Conservation (phyloP, 2,888 invertebrate species). For the Dinocampus coccinellae region DNA sequence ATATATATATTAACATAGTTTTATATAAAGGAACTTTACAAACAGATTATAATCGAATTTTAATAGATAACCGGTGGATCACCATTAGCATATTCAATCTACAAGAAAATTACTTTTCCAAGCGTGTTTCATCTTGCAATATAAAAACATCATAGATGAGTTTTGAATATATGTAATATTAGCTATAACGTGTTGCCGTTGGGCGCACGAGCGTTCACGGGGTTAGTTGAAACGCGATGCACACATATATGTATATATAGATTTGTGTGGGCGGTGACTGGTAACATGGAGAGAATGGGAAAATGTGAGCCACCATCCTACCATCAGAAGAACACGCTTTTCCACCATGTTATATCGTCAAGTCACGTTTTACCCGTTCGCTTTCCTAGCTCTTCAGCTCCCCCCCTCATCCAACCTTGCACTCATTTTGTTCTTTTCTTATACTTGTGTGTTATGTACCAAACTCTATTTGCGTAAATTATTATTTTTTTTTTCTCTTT, state of each 20-base stretch:
- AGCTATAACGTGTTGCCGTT: slow-evolving; percentile 10
- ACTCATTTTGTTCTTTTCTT: background rate
- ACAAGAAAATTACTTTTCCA: slow-evolving; percentile 52
- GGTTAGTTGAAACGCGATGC: background rate
- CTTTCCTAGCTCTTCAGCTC: slow-evolving; percentile 1
- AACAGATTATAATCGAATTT: slow-evolving; percentile 55
- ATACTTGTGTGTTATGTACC: background rate
- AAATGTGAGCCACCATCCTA: background rate
- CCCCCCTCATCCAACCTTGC: background rate
- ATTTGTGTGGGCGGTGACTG: background rate
- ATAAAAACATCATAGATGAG: slow-evolving; percentile 29
- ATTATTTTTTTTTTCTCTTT: slow-evolving; percentile 3
- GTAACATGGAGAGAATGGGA: slow-evolving; percentile 1
- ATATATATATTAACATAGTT: too few relatives aligned
- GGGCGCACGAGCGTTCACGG: slow-evolving; percentile 14
- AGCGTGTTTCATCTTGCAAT: slow-evolving; percentile 47
- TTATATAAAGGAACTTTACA: slow-evolving; percentile 35
- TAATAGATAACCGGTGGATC: slow-evolving; percentile 46
- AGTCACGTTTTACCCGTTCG: slow-evolving; percentile 37
- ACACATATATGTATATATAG: background rate
- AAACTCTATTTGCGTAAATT: background rate
- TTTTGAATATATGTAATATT: background rate
- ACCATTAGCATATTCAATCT: slow-evolving; percentile 57
- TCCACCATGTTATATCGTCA: slow-evolving; percentile 22
- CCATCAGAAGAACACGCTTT: slow-evolving; percentile 19